Percentiles rank a stretch among this genome's conserved stretches.
phyloP scores from a whole-genome alignment of 37 sponge, comb jelly and placozoan genomes.

The Halichondria panicea region DNA sequence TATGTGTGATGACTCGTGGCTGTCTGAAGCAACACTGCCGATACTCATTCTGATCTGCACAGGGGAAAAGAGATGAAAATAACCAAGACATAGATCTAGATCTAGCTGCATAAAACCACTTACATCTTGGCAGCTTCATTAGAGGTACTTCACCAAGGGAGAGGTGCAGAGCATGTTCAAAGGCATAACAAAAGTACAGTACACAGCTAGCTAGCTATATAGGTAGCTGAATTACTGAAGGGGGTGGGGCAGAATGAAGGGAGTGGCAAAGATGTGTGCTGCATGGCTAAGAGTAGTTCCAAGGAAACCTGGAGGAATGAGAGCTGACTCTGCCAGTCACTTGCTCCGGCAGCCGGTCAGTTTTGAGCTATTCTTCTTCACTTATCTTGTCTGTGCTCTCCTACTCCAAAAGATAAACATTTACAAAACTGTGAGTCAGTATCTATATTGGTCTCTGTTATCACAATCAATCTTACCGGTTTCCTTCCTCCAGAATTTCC shows the following conservation, averaged over 20 bases:
- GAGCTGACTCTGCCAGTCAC: slow-evolving; percentile 66
- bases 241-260: too few species aligned
- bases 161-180: neutral
- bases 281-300: too few species aligned
- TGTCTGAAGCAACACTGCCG: too few species aligned
- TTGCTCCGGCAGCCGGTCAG: slow-evolving; percentile 35
- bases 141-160: neutral
- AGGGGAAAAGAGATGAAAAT: too few species aligned
- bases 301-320: slow-evolving; percentile 15
- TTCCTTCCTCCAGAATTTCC: slow-evolving; percentile 60
- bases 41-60: too few species aligned
- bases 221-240: too few species aligned
- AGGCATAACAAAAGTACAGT: neutral
- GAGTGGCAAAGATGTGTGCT: neutral
- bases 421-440: slow-evolving; percentile 65
- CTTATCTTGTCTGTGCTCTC: slow-evolving; percentile 52
- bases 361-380: slow-evolving; percentile 68
- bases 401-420: slow-evolving; percentile 75
- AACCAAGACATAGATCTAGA: too few species aligned
- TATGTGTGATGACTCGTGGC: slow-evolving; percentile 9
- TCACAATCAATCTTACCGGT: slow-evolving; percentile 21
- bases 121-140: neutral
- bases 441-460: neutral
- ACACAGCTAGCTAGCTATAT: neutral
- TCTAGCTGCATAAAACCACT: neutral